Base-by-base conservation (phyloP, 2,888 invertebrate genomes). In the Cephonodes hylas region DNA sequence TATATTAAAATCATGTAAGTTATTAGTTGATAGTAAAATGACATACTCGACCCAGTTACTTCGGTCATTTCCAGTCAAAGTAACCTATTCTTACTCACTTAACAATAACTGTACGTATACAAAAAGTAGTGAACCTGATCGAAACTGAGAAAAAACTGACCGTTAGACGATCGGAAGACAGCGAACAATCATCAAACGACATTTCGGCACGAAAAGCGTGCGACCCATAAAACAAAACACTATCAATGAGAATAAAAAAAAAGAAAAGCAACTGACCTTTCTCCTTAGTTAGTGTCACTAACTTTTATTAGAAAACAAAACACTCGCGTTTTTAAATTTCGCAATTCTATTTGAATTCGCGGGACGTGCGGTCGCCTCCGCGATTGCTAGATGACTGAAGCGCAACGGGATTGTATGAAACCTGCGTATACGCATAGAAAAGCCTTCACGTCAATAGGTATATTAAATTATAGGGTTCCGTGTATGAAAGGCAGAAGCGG, bases 371-470 rank as follows among this genome's bases (percentile, higher is more conserved):
- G 18, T 18, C 53, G 7, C 31, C 18, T 31, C 53, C 15, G 27
- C 53, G 18, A 18, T 27, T 31, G 31, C 10, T 31, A 27, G 27
- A 31, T 31, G 31, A 53, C 53, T 53, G 53, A 31, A 53, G 53
- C 18, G 53, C 31, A 53, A 53, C 18, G 31, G 53, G 27, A 53
- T 31, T 7, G 53, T 20, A 18, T 53, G 53, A 23, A 60, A 23
- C 15, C 60, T 48, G 60, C 48, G 38, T 48, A 38, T 18, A 38
- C 60, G 48, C 48, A 38, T 46, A 53, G 27, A 53, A 31, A 53
- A 53, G 53, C 53, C 53, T 53, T 53, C 48, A 56, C 45, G 48
- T 2, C 67, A 66, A 1, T 46, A 56, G 53, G 15, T 27, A 7
- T 56, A 31, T 22, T 45, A 10, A 13, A 22, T 13, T 4, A 15